Base-by-base conservation (phyloP, 2,113 vertebrate species). In the Turnix velox region DNA sequence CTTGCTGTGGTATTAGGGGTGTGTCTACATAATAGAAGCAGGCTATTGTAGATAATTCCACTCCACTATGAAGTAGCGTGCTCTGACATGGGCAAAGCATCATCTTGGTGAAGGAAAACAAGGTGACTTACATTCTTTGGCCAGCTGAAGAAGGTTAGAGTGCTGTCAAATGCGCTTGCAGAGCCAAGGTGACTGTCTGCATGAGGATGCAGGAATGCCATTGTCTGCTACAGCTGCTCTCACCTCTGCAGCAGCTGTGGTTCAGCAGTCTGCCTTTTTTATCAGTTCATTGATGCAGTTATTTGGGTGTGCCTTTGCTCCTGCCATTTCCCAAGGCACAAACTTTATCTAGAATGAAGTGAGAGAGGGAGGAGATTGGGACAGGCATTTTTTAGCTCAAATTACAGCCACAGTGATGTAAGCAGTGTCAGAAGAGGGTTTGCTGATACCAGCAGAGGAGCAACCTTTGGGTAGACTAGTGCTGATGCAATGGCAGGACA, bases 21-120 rank as follows among this genome's bases (percentile, higher is more conserved):
- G 76, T 82, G 71, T 31, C 75, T 81, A 7, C 63, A 4, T 16
- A 14, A 52, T 43, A 46, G 22, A 23, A 89, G 39, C 30, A 48
- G 51, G 22, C 16, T 46, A 3, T 14, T 80, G 48, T 9, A 16
- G 46, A 33, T 61, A 17, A 7, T 9, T 2, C 18, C 0, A 0
- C 54, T 40, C 37, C 16, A 12, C 15, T 37, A 37, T 35, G 80
- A 58, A 85, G 43, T 67, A 25, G 9, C 5, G 8, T 69, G 13
- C 39, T 58, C 33, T 54, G 40, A 80, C 37, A 13, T 9, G 30
- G n/a, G 45, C 27, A 43, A 28, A 28, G 25, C 0, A 1, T 58
- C 42, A 46, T 14, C 39, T 46, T 27, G 25, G 19, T 42, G 68
- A 54, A 71, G 43, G 30, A 71, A 59, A 40, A 18, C 33, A 17